Evolutionary conservation across 2,888 invertebrate genomes (phyloP).

Genomic region (Labia minor): DNA sequence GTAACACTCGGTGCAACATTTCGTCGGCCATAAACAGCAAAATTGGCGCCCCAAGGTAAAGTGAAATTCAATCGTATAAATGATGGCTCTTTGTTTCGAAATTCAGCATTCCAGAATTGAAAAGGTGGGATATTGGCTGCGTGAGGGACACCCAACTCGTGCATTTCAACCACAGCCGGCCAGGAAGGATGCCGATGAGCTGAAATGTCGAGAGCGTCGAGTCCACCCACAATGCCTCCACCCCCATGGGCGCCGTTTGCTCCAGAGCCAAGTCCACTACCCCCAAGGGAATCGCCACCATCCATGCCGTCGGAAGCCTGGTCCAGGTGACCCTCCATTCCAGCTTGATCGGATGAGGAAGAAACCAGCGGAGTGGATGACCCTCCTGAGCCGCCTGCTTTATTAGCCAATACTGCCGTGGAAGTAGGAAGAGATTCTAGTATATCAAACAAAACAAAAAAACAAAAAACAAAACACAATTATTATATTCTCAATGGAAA

Average conservation of each 20-base stretch:
- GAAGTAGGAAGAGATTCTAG: constrained; percentile 63
- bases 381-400: neutral
- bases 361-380: neutral
- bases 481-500: too few relatives aligned
- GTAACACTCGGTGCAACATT: constrained; percentile 94
- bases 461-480: too few relatives aligned
- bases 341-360: neutral
- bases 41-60: constrained; percentile 83
- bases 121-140: constrained; percentile 76
- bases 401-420: constrained; percentile 45
- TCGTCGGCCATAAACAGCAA: constrained; percentile 89
- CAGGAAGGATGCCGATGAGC: constrained; percentile 42
- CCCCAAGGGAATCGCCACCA: neutral
- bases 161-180: constrained; percentile 65
- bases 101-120: constrained; percentile 89
- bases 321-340: neutral
- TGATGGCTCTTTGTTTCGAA: constrained; percentile 80
- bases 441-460: constrained; percentile 29
- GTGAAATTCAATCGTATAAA: constrained; percentile 82
- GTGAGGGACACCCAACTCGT: constrained; percentile 74
- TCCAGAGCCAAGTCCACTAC: neutral
- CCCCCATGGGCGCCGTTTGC: constrained; percentile 24
- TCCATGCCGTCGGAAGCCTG: constrained; percentile 16
- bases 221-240: constrained; percentile 30
- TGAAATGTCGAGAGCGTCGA: constrained; percentile 20